Conservation (phyloP, 2,888 invertebrate genomes). For the Acronicta psi region DNA sequence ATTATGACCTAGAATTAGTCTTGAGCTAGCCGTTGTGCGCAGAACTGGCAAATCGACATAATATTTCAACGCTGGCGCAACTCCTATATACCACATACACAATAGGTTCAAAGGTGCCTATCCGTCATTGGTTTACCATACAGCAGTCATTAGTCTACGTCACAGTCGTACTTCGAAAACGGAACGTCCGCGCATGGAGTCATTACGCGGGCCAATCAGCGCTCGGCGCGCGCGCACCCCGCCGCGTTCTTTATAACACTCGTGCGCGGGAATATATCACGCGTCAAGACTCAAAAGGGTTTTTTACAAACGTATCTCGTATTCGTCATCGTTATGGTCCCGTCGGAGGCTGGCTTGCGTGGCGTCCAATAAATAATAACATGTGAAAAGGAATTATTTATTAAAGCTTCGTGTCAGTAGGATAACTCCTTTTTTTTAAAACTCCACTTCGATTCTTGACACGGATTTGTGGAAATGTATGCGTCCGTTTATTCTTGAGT, state of each 20-base stretch:
- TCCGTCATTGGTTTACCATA: constrained; percentile 85
- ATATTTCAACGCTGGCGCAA: constrained; percentile 64
- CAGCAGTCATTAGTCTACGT: constrained; percentile 82
- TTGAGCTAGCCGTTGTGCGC: constrained; percentile 61
- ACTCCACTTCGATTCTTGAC: constrained; percentile 74
- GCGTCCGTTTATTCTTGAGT: constrained; percentile 66
- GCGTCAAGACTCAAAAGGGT: constrained; percentile 82
- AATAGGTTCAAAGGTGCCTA: constrained; percentile 84
- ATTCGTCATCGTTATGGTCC: constrained; percentile 86
- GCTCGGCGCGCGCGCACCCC: constrained; percentile 81
- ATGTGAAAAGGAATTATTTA: constrained; percentile 80
- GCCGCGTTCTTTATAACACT: constrained; percentile 84
- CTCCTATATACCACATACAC: constrained; percentile 73
- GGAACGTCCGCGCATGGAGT: constrained; percentile 75
- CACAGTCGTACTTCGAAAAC: constrained; percentile 69
- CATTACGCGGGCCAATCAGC: constrained; percentile 83
- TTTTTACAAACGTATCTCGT: constrained; percentile 85
- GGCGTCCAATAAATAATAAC: constrained; percentile 83
- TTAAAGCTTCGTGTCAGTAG: constrained; percentile 73
- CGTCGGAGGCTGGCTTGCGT: constrained; percentile 68
- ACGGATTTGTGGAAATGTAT: constrained; percentile 85
- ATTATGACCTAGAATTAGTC: constrained; percentile 53
- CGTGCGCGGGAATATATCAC: constrained; percentile 84
- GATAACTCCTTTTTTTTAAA: constrained; percentile 69
- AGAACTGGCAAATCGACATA: constrained; percentile 62